Evolutionary conservation across 2,113 vertebrate species (phyloP), one percentile per base, ranked within the genome.

Genomic region (Chauna torquata): DNA sequence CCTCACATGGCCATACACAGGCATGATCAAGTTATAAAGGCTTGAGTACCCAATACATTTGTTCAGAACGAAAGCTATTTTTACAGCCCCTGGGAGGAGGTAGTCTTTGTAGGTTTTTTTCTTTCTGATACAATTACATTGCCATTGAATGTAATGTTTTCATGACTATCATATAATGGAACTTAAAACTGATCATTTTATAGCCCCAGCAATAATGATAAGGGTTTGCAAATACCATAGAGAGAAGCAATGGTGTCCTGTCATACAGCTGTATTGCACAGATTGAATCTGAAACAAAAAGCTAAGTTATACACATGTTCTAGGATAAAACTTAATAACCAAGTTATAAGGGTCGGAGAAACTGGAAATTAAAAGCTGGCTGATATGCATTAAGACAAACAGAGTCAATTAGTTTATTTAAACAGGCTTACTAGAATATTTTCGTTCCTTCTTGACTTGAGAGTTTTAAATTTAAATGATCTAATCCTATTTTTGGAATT

Each of bases 391-490:
- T 82, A 87, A 91, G 86, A 79, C 70, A 96, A 95, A 94, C 55
- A 92, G 52, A 78, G 86, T 82, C 86, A 91, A 95, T 94, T 58
- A 86, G 47, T 86, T 94, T 84, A 78, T 65, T 91, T 91, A 86
- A 92, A 88, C 79, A 82, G 88, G 78, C 70, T 94, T 92, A 89
- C 77, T 61, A 87, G 77, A 84, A 75, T 28, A 50, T 84, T 96
- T 96, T 92, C 89, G 59, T 54, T 88, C 88, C 81, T 93, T 77
- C 93, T 94, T 97, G 93, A 96, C 86, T 92, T 76, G 58, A 94
- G 84, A 86, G 52, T 57, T 92, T 92, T 84, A 86, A 62, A 92
- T 94, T 86, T 77, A 95, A 94, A 94, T 47, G 5, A 81, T 66
- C 64, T 90, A 95, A 88, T 84, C 20, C 18, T 47, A n/a, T 84